A percentile compares a stretch with the other conserved stretches of the same genome.
phyloP scores from a whole-genome alignment of 2,113 vertebrate genomes.

The Crotalus viridis region DNA sequence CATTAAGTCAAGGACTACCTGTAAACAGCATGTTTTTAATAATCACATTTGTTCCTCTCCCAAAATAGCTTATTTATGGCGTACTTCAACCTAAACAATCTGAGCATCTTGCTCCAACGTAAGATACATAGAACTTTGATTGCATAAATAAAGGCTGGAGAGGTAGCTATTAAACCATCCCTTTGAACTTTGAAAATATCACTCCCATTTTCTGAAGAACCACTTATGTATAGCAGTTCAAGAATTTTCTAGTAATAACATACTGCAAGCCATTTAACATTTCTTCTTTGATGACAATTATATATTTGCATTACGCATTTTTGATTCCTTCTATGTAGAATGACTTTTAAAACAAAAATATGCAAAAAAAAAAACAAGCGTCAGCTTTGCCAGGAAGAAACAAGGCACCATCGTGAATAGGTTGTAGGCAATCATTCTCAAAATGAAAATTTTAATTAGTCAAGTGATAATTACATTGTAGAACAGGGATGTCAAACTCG shows the following conservation, averaged over 20 bases:
- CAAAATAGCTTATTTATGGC: not conserved
- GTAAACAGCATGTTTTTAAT: not conserved
- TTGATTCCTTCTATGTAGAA: slow-evolving; percentile 9
- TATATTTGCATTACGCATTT: not conserved
- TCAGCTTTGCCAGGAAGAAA: slow-evolving; percentile 14
- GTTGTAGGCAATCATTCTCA: slow-evolving; percentile 41
- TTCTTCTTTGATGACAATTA: not conserved
- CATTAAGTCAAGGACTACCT: not conserved
- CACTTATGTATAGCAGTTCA: not conserved
- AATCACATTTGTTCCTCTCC: not conserved
- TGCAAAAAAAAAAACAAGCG: not conserved
- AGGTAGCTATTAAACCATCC: not conserved
- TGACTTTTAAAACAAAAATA: not conserved
- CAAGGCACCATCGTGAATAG: slow-evolving; percentile 19
- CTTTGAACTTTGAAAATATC: not conserved
- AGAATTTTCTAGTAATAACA: not conserved
- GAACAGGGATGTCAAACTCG: too few relatives aligned
- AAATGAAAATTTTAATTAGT: slow-evolving; percentile 34
- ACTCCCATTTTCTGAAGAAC: not conserved
- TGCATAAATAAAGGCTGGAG: not conserved
- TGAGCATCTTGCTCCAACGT: not conserved
- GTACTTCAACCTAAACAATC: not conserved
- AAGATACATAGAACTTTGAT: not conserved
- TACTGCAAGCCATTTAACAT: not conserved
- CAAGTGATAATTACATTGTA: slow-evolving; percentile 28